Evolutionary conservation across 2,888 invertebrate genomes (phyloP), one percentile per base, ranked within the genome.

Genomic region (Watsonalla cultraria): DNA sequence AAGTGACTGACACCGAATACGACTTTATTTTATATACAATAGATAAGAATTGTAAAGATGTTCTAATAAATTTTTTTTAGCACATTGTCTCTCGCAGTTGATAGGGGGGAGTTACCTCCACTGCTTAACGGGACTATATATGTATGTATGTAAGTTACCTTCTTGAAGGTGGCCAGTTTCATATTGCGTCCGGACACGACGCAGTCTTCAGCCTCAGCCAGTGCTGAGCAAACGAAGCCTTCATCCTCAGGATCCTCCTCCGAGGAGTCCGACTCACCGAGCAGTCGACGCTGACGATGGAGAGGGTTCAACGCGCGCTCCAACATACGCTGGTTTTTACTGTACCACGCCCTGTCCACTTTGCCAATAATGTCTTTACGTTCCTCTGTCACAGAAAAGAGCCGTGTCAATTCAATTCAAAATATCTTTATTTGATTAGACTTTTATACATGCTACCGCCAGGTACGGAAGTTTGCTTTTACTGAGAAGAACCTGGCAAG

Each of bases 321-420:
- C 0, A 80, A 45, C 66, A 82, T 71, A n/a, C 71, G 73, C 39
- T 82, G 81, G 72, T 95, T 92, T 5, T 94, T 91, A 62, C 92
- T 93, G 0, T 91, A 91, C 96, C 97, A 97, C 59, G 94, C 93
- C 0, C 92, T 90, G 68, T 96, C 96, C 0, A 97, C 96, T 0
- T 94, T 93, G 14, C 92, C 92, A 55, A 95, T 93, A 0, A 96
- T 87, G 61, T 94, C 94, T 54, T 93, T 93, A 6, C 96, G 91
- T 77, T 97, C 97, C 52, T 91, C 96, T 93, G 84, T 47, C 11
- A 42, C 42, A 39, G 11, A 4, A 42, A 5, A 42, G 11, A 11
- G 5, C 5, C 2, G 11, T 42, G 11, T 42, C 9, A 39, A 7
- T 5, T 9, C 7, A 8, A 0, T 9, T 39, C 5, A 39, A 39